These are phyloP conservation scores for Eulithis prunata DNA, from an alignment of 2,888 invertebrate genomes.

Conservation along the genomic window DNA sequence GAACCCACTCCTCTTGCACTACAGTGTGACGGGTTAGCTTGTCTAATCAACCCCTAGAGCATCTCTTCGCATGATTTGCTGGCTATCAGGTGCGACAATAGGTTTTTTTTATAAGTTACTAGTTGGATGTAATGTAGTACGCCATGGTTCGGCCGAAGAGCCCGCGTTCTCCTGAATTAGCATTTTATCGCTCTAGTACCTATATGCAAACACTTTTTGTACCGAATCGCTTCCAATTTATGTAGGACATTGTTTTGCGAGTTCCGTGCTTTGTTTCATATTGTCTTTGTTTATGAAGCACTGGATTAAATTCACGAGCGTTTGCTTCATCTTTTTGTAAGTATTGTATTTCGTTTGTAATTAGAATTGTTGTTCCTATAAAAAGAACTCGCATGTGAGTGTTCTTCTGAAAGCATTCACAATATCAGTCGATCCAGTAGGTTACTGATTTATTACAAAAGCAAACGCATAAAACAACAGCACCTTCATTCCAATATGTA, in stretches of 20 bases:
- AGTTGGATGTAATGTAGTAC: no score
- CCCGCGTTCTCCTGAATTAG: conserved; percentile 3
- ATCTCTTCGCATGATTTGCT: no score
- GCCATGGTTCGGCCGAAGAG: no score
- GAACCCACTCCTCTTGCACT: background rate
- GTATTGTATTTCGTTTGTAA: background rate
- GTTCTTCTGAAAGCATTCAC: no score
- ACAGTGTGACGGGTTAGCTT: no score
- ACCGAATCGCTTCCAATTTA: background rate
- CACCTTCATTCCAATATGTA: background rate
- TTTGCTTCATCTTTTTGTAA: background rate
- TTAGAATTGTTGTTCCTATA: background rate
- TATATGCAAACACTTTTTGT: background rate
- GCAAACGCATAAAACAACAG: background rate
- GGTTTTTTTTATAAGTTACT: no score
- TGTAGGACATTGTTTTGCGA: conserved; percentile 10
- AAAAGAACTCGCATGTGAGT: no score
- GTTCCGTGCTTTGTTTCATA: conserved; percentile 6
- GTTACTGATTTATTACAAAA: background rate
- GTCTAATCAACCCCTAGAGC: no score
- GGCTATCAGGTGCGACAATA: no score
- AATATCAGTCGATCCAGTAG: background rate
- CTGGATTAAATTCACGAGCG: background rate
- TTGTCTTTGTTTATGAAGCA: conserved; percentile 14
- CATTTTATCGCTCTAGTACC: conserved; percentile 21